Evolutionary conservation across 2,113 vertebrate species (phyloP).

Genomic region (Sprattus sprattus): DNA sequence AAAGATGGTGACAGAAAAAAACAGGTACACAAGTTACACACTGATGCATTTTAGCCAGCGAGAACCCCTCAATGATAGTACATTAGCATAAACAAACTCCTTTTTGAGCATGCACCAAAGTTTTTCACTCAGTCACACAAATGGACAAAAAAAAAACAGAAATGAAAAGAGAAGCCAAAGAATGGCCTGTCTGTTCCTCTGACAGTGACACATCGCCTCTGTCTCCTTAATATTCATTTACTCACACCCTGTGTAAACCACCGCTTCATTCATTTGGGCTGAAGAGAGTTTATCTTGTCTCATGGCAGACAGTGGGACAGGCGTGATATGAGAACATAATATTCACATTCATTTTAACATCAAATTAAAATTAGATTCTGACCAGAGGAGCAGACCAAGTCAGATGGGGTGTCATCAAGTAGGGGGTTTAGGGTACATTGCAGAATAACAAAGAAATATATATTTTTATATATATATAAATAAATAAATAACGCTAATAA

Average conservation of each 20-base stretch:
- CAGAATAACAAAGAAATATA: conserved; percentile 17
- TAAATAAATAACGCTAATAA: background rate
- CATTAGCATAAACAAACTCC: background rate
- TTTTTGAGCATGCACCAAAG: background rate
- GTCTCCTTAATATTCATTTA: background rate
- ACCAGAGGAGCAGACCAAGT: conserved; percentile 29
- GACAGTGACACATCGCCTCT: conserved; percentile 1
- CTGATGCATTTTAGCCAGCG: background rate
- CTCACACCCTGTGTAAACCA: background rate
- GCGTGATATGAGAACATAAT: conserved; percentile 18
- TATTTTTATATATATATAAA: background rate
- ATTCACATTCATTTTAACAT: too few species aligned
- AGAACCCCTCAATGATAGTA: background rate
- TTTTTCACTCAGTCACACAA: background rate
- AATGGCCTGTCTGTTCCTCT: background rate
- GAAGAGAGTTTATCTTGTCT: background rate
- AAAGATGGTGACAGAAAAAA: background rate
- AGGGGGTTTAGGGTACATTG: conserved; percentile 23
- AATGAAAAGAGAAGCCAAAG: background rate
- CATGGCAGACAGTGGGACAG: conserved; percentile 24
- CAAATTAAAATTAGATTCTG: conserved; percentile 37
- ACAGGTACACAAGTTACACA: background rate
- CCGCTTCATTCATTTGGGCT: background rate
- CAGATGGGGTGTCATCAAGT: conserved; percentile 30
- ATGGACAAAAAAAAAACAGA: background rate